Percentiles rank a stretch among this genome's conserved stretches.
Conservation (phyloP, 1,140 invertebrate species). For the Camponotus floridanus region DNA sequence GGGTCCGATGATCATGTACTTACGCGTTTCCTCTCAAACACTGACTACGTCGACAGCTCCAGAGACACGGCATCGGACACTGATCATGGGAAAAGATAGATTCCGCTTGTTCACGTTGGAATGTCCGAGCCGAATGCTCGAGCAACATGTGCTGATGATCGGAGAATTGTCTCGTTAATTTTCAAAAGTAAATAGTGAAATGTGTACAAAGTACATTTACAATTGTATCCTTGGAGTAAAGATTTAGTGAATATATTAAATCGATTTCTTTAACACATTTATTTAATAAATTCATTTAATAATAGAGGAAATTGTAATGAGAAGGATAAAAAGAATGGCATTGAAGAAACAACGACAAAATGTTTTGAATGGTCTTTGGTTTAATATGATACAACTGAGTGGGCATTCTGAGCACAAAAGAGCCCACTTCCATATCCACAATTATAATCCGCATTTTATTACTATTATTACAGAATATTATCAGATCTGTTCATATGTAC, state of each 20-base stretch:
- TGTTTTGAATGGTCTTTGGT: slow-evolving; percentile 81
- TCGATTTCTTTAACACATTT: neutral
- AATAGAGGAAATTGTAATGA: neutral
- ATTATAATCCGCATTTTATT: slow-evolving; percentile 69
- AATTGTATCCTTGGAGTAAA: slow-evolving; percentile 11
- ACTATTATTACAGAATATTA: slow-evolving; percentile 68
- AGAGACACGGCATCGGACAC: slow-evolving; percentile 66
- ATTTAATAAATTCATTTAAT: neutral
- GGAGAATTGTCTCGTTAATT: slow-evolving; percentile 42
- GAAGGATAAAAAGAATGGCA: neutral
- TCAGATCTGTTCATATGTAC: slow-evolving; percentile 73
- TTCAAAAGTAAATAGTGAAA: slow-evolving; percentile 24
- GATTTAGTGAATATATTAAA: neutral
- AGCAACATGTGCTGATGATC: slow-evolving; percentile 41
- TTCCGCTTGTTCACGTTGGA: slow-evolving; percentile 55
- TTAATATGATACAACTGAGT: slow-evolving; percentile 83
- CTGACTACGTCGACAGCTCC: slow-evolving; percentile 70
- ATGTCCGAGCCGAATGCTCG: slow-evolving; percentile 33
- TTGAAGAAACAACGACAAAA: slow-evolving; percentile 44
- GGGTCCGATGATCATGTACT: slow-evolving; percentile 82
- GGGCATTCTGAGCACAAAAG: slow-evolving; percentile 65
- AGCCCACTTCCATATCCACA: slow-evolving; percentile 74
- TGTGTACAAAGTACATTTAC: neutral
- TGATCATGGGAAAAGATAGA: slow-evolving; percentile 74
- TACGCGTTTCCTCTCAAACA: slow-evolving; percentile 84